phyloP scores from a whole-genome alignment of 2,888 invertebrate genomes.

The Brachyopa scutellaris region DNA sequence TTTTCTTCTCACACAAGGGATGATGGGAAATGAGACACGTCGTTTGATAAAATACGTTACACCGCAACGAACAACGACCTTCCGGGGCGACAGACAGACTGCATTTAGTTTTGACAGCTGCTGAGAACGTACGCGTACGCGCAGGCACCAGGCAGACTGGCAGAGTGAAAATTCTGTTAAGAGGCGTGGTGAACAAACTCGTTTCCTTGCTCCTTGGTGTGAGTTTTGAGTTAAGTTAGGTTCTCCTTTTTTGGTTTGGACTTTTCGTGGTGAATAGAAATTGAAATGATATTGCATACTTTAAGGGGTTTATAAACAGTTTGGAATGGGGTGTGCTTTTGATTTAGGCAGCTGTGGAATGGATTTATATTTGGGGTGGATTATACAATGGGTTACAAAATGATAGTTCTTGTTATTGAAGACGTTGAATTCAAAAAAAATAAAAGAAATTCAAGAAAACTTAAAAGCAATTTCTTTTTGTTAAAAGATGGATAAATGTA shows the following conservation, averaged over 20 bases:
- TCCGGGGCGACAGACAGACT: conserved; percentile 50
- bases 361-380: no score
- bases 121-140: conserved; percentile 17
- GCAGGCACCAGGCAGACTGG: no score
- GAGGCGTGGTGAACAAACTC: conserved; percentile 28
- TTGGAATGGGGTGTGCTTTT: neutral
- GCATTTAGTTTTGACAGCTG: conserved; percentile 46
- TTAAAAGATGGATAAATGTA: no score
- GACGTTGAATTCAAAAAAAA: no score
- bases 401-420: no score
- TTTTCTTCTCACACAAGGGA: conserved; percentile 42
- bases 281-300: conserved; percentile 5
- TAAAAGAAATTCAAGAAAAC: no score
- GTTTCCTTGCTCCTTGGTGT: neutral
- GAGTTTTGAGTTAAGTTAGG: neutral
- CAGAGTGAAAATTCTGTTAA: conserved; percentile 17
- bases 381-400: no score
- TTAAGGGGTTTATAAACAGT: conserved; percentile 4
- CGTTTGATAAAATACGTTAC: neutral
- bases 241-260: conserved; percentile 29
- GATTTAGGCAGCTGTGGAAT: neutral
- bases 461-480: no score
- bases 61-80: neutral
- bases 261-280: conserved; percentile 13
- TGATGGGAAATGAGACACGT: conserved; percentile 28